Percentiles rank a stretch among this genome's conserved stretches.
These are phyloP conservation scores for Coelogynopora nodosa DNA, from an alignment of 2,888 invertebrate species.

Conservation along the genomic window DNA sequence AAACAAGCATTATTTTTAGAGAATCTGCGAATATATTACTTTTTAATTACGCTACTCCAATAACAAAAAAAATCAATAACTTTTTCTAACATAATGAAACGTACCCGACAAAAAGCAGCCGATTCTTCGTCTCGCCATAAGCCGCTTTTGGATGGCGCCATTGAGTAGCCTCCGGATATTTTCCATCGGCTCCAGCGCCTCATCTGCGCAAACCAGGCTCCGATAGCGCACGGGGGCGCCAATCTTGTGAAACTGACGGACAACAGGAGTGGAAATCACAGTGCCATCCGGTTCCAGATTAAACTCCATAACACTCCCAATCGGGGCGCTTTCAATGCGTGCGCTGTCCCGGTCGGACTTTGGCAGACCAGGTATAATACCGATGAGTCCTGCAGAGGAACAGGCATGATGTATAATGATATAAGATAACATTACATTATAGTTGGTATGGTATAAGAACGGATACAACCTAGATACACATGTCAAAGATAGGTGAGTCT, in stretches of 20 bases:
- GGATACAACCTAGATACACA: no score
- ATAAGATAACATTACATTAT: no score
- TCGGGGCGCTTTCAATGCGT: conserved; percentile 71
- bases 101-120: conserved; percentile 77
- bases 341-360: conserved; percentile 57
- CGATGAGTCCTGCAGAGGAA: conserved; percentile 55
- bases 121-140: conserved; percentile 79
- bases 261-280: conserved; percentile 48
- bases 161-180: conserved; percentile 54
- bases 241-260: conserved; percentile 53
- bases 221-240: conserved; percentile 55
- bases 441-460: no score
- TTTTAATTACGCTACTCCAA: no score
- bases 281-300: conserved; percentile 52
- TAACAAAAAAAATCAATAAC: no score
- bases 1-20: no score
- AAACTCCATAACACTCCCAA: conserved; percentile 72
- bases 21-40: no score
- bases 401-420: no score
- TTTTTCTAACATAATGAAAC: no score
- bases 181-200: conserved; percentile 50
- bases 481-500: no score
- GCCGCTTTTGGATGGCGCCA: conserved; percentile 73
- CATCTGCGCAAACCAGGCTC: conserved; percentile 49
- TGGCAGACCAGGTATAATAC: conserved; percentile 56